These are phyloP conservation scores for Leptinotarsa defecta DNA, from an alignment of 1,140 invertebrate species.

Conservation along the genomic window DNA sequence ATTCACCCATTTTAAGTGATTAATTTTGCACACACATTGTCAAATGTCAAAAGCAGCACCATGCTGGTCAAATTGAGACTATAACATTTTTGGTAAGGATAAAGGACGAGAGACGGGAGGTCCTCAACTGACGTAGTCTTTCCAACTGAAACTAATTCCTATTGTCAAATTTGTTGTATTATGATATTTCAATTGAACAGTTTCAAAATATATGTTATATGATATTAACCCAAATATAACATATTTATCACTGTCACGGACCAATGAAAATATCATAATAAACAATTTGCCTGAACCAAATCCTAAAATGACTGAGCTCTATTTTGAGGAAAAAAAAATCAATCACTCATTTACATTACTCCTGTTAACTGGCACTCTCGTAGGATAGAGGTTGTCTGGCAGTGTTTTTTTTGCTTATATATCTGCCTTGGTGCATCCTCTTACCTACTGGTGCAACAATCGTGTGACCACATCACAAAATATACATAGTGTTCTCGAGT, in stretches of 20 bases:
- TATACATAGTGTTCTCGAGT: slow-evolving; percentile 30
- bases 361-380: slow-evolving; percentile 46
- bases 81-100: slow-evolving; percentile 49
- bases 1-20: slow-evolving; percentile 37
- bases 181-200: slow-evolving; percentile 1
- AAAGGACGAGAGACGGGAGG: slow-evolving; percentile 50
- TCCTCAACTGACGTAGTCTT: slow-evolving; percentile 49
- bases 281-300: slow-evolving; percentile 2
- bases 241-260: not conserved
- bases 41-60: slow-evolving; percentile 53
- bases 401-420: not conserved
- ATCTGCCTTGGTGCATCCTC: slow-evolving; percentile 26
- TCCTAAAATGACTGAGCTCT: slow-evolving; percentile 44
- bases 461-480: slow-evolving; percentile 38
- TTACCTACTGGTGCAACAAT: slow-evolving; percentile 31
- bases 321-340: slow-evolving; percentile 53
- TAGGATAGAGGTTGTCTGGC: slow-evolving; percentile 41
- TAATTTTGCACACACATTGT: slow-evolving; percentile 53
- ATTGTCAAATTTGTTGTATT: slow-evolving; percentile 8
- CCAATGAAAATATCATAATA: not conserved
- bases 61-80: slow-evolving; percentile 53
- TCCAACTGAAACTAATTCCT: slow-evolving; percentile 39
- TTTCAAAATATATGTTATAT: not conserved
- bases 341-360: slow-evolving; percentile 51
- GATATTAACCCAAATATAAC: not conserved